Conservation (phyloP, 2,888 invertebrate genomes). For the Lamellibrachia columna region DNA sequence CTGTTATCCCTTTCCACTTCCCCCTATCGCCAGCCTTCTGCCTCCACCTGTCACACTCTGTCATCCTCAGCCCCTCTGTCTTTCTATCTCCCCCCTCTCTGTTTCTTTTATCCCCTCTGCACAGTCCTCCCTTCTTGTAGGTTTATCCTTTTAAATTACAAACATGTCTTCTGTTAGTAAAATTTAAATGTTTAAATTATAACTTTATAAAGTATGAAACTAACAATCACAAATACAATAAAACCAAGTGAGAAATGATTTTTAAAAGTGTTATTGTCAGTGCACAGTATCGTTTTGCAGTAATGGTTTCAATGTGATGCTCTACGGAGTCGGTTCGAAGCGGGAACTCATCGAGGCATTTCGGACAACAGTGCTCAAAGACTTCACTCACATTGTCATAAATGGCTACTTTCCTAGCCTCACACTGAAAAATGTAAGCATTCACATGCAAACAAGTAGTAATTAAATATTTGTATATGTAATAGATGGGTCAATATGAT, state of each 20-base stretch:
- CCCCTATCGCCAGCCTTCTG: too few relatives aligned
- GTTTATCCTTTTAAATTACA: background rate
- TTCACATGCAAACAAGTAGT: background rate
- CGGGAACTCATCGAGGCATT: conserved; percentile 80
- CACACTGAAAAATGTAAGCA: conserved; percentile 78
- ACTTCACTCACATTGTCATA: conserved; percentile 80
- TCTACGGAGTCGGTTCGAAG: conserved; percentile 93
- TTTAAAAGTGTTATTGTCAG: background rate
- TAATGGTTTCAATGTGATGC: conserved; percentile 84
- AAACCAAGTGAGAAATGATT: background rate
- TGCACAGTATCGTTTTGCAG: conserved; percentile 30
- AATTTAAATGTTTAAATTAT: background rate
- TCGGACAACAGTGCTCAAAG: conserved; percentile 71
- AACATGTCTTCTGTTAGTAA: too few relatives aligned
- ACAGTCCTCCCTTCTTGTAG: too few relatives aligned
- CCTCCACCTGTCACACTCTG: too few relatives aligned
- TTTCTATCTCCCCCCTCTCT: too few relatives aligned
- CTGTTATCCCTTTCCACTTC: too few relatives aligned
- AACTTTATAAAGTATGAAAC: background rate
- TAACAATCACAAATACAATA: background rate
- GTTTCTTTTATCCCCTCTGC: too few relatives aligned
- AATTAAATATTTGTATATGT: background rate
- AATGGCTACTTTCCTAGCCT: conserved; percentile 94
- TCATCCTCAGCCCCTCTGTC: too few relatives aligned
- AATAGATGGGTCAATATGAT: background rate